Percentiles rank a stretch among this genome's conserved stretches.
These are phyloP conservation scores for Glyphotaelius pellucidus DNA, from an alignment of 2,888 invertebrate genomes.

Conservation along the genomic window DNA sequence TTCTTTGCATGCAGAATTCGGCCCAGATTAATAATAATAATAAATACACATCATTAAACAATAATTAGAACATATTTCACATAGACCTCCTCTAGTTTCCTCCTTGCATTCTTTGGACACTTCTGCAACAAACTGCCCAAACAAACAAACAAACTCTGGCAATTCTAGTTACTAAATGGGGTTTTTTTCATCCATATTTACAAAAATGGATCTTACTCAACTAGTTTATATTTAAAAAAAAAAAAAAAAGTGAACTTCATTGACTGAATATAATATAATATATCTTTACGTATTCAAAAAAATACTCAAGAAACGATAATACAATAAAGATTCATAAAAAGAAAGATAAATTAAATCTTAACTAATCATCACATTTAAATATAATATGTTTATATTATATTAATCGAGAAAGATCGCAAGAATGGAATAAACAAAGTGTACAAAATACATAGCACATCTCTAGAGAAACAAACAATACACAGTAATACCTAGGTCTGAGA, in stretches of 20 bases:
- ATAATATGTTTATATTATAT: constrained; percentile 43
- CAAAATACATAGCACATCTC: constrained; percentile 33
- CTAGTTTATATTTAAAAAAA: constrained; percentile 49
- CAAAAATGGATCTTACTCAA: constrained; percentile 65
- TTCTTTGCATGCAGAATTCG: constrained; percentile 11
- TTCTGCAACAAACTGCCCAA: constrained; percentile 26
- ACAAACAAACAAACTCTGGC: background rate
- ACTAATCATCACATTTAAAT: constrained; percentile 55
- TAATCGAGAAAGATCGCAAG: constrained; percentile 33
- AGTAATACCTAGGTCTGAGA: constrained; percentile 29
- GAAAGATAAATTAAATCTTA: constrained; percentile 58
- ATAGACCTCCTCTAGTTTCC: background rate
- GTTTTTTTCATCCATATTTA: constrained; percentile 66
- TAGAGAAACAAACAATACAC: constrained; percentile 32
- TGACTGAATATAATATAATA: constrained; percentile 20
- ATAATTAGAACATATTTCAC: constrained; percentile 8
- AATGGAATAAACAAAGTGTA: constrained; percentile 44
- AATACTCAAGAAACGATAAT: constrained; percentile 44
- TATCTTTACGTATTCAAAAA: constrained; percentile 48
- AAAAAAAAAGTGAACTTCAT: constrained; percentile 32
- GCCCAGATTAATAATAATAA: background rate
- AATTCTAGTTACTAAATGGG: constrained; percentile 65
- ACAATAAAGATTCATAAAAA: constrained; percentile 47
- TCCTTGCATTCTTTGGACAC: constrained; percentile 25
- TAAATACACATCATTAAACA: constrained; percentile 10